Percentiles rank a stretch among this genome's conserved stretches.
phyloP scores from a whole-genome alignment of 2,113 vertebrate species.

The Myiopsitta monachus region DNA sequence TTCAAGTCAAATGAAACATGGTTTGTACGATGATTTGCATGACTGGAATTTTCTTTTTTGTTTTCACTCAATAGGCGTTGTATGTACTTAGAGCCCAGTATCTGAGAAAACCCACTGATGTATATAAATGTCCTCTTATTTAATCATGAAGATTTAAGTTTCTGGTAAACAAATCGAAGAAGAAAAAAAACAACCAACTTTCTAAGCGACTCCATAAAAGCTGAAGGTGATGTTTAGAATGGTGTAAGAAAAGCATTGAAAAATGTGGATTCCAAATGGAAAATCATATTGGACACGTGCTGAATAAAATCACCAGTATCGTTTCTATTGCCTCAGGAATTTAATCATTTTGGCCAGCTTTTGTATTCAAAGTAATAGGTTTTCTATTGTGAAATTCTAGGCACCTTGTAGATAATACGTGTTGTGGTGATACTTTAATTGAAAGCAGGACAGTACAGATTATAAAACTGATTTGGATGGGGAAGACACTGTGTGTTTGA shows the following conservation, averaged over 20 bases:
- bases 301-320: slow-evolving; percentile 80
- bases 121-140: slow-evolving; percentile 71
- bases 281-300: slow-evolving; percentile 72
- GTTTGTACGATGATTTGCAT: slow-evolving; percentile 71
- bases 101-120: slow-evolving; percentile 48
- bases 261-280: slow-evolving; percentile 71
- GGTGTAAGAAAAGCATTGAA: slow-evolving; percentile 45
- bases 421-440: neutral
- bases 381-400: neutral
- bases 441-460: neutral
- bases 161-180: slow-evolving; percentile 63
- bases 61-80: slow-evolving; percentile 61
- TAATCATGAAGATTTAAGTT: slow-evolving; percentile 68
- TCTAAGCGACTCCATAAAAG: slow-evolving; percentile 68
- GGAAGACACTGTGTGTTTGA: neutral
- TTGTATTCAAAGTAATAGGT: neutral
- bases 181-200: slow-evolving; percentile 11
- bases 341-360: slow-evolving; percentile 43
- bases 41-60: slow-evolving; percentile 65
- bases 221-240: slow-evolving; percentile 69
- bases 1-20: slow-evolving; percentile 61
- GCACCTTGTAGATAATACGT: neutral
- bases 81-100: slow-evolving; percentile 66
- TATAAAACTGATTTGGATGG: neutral
- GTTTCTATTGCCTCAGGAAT: slow-evolving; percentile 54